Conservation (phyloP, 2,888 invertebrate genomes). For the Laspeyria flexula region DNA sequence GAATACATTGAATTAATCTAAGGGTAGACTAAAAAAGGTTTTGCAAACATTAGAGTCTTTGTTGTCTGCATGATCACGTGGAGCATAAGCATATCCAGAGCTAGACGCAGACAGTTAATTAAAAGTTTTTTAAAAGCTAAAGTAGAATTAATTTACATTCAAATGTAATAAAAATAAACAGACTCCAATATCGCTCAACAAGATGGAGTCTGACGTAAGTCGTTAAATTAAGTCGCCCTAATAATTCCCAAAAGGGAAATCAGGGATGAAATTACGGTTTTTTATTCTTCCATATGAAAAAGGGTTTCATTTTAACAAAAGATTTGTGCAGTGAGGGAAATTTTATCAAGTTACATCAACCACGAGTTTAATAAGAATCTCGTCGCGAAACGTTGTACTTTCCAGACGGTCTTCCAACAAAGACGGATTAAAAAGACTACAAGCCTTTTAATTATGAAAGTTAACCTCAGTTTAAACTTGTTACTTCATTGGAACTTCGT, state of each 20-base stretch:
- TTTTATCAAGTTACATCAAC: conserved; percentile 6
- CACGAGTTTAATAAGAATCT: conserved; percentile 2
- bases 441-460: conserved; percentile 51
- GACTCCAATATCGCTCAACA: conserved; percentile 7
- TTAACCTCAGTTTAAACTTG: conserved; percentile 46
- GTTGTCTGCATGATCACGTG: not conserved
- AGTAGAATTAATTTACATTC: not conserved
- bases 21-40: not conserved
- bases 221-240: conserved; percentile 31
- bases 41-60: not conserved
- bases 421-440: conserved; percentile 50
- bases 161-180: not conserved
- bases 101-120: too few relatives aligned
- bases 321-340: conserved; percentile 6
- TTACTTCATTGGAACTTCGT: conserved; percentile 65
- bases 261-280: conserved; percentile 16
- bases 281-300: conserved; percentile 10
- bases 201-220: conserved; percentile 1
- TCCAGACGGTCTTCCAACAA: conserved; percentile 45
- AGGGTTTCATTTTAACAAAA: conserved; percentile 8
- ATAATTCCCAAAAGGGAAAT: conserved; percentile 17
- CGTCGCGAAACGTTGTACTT: conserved; percentile 47
- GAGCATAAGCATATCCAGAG: not conserved
- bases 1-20: not conserved
- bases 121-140: not conserved